These are phyloP conservation scores for Alosa sapidissima DNA, from an alignment of 2,797 vertebrate genomes.

Conservation along the genomic window DNA sequence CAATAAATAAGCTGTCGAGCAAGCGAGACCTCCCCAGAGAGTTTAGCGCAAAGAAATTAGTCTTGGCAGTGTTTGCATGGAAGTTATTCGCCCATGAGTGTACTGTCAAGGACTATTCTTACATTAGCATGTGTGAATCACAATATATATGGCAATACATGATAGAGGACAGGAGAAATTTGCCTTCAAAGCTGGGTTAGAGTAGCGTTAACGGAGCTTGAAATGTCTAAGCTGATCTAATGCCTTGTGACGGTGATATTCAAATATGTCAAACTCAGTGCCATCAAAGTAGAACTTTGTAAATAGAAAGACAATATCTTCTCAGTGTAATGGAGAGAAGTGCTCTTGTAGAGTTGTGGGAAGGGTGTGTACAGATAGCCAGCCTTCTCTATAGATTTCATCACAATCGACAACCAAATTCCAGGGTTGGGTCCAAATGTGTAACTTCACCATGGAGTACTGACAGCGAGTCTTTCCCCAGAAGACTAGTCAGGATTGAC, in stretches of 20 bases:
- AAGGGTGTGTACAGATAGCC: no score
- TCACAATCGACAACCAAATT: no score
- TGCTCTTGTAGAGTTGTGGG: no score
- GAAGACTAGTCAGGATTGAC: neutral
- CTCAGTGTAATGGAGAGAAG: no score
- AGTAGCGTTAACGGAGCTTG: neutral
- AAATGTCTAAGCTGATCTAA: neutral
- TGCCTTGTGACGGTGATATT: neutral
- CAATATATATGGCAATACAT: neutral
- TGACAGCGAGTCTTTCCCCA: neutral
- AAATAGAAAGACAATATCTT: no score
- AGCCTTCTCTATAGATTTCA: no score
- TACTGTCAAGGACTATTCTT: no score
- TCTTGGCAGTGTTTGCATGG: neutral
- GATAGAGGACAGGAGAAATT: no score
- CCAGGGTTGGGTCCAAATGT: no score
- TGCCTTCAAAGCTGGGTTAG: neutral
- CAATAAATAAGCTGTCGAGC: neutral
- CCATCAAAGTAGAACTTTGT: no score
- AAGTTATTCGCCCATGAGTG: no score
- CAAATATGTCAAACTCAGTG: neutral
- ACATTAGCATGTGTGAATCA: no score
- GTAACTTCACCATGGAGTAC: neutral
- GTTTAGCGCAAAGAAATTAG: neutral
- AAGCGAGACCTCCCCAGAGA: neutral